Evolutionary conservation across 2,113 vertebrate species (phyloP).

Genomic region (Bostrychus sinensis): DNA sequence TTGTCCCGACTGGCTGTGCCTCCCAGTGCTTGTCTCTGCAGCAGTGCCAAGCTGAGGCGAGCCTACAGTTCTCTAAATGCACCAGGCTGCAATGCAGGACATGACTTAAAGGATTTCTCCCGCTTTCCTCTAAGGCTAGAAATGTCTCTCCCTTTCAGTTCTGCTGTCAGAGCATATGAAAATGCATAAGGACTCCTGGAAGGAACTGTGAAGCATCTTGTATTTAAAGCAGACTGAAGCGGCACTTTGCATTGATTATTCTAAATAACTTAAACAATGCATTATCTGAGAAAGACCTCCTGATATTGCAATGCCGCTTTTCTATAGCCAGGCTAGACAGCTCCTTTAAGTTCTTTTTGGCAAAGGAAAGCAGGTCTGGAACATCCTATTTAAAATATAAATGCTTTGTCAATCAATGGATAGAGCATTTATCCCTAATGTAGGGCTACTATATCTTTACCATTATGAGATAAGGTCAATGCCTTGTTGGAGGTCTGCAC

Average conservation of each 20-base stretch:
- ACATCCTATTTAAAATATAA: no score
- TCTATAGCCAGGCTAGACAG: no score
- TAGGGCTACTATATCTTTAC: no score
- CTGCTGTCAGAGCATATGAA: background rate
- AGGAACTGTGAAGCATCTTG: background rate
- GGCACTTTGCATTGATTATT: slow-evolving; percentile 50
- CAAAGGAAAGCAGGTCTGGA: no score
- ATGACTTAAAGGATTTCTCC: background rate
- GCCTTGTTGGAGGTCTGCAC: background rate
- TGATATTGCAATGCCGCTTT: slow-evolving; percentile 1
- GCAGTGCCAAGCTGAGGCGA: slow-evolving; percentile 55
- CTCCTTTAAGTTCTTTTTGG: no score
- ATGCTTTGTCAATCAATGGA: no score
- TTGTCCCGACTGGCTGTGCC: slow-evolving; percentile 44
- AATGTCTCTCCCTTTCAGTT: background rate
- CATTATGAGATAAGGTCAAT: slow-evolving; percentile 23
- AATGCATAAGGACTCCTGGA: slow-evolving; percentile 3
- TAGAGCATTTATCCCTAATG: no score
- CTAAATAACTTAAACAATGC: slow-evolving; percentile 29
- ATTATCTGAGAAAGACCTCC: slow-evolving; percentile 12
- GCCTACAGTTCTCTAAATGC: slow-evolving; percentile 24
- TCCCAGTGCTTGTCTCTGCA: slow-evolving; percentile 52
- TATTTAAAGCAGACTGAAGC: slow-evolving; percentile 18
- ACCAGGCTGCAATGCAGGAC: slow-evolving; percentile 49
- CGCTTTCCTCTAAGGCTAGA: background rate